Conservation (phyloP, 2,113 vertebrate genomes). For the Mirza zaza region DNA sequence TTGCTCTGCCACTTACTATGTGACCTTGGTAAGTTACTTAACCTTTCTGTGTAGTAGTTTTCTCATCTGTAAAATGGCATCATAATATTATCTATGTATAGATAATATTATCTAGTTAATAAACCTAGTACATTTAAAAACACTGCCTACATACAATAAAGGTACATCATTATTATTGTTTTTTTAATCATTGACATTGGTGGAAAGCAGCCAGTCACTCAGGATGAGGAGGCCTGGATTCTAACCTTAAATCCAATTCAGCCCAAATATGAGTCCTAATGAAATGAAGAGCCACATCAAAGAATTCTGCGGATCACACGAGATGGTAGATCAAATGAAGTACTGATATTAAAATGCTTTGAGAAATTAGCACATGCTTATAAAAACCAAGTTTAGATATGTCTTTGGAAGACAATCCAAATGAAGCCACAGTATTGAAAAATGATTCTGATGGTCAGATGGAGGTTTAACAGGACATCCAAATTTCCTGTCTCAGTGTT, state of each 20-base stretch:
- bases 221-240: neutral
- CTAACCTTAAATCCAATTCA: neutral
- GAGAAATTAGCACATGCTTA: conserved; percentile 35
- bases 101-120: neutral
- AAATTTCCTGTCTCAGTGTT: neutral
- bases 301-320: neutral
- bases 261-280: neutral
- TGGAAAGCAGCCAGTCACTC: neutral
- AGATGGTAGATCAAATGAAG: neutral
- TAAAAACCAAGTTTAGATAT: neutral
- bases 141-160: neutral
- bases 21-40: neutral
- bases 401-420: neutral
- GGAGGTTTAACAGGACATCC: neutral
- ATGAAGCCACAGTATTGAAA: neutral
- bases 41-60: neutral
- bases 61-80: neutral
- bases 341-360: neutral
- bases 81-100: neutral
- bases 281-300: neutral
- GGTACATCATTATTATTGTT: too few species aligned
- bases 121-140: neutral
- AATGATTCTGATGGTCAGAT: neutral
- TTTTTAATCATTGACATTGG: neutral
- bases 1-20: neutral